Conservation (phyloP, 2,113 vertebrate species). For the Pterocles gutturalis region DNA sequence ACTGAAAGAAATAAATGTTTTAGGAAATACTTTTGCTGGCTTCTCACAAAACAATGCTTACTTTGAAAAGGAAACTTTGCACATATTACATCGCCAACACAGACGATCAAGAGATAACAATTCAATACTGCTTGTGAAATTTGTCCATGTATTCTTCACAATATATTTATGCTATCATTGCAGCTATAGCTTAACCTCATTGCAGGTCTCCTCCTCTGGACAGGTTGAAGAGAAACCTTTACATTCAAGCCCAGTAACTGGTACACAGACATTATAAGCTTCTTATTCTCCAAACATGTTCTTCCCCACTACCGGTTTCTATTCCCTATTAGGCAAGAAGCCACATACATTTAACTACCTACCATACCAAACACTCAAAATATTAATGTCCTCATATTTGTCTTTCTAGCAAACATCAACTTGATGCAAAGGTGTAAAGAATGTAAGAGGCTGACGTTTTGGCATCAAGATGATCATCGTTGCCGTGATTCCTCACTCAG, state of each 20-base stretch:
- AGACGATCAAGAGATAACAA: background rate
- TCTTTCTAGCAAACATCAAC: background rate
- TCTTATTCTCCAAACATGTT: background rate
- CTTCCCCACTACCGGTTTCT: background rate
- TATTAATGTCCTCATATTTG: background rate
- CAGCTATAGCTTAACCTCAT: background rate
- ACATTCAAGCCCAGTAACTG: background rate
- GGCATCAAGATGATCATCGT: accelerated
- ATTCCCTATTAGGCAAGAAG: background rate
- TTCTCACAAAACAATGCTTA: background rate
- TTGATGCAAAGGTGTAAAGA: background rate
- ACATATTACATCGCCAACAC: accelerated
- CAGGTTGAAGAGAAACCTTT: background rate
- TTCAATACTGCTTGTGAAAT: background rate
- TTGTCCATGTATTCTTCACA: background rate
- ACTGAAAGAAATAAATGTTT: background rate
- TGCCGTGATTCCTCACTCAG: background rate
- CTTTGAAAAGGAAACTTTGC: background rate
- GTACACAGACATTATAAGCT: background rate
- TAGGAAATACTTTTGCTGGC: background rate
- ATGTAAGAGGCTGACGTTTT: background rate
- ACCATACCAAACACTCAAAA: accelerated
- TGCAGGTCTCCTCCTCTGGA: background rate
- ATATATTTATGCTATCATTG: background rate
- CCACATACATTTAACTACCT: background rate